Base-by-base conservation (phyloP, 2,797 vertebrate species). In the Chaunax sp. region DNA sequence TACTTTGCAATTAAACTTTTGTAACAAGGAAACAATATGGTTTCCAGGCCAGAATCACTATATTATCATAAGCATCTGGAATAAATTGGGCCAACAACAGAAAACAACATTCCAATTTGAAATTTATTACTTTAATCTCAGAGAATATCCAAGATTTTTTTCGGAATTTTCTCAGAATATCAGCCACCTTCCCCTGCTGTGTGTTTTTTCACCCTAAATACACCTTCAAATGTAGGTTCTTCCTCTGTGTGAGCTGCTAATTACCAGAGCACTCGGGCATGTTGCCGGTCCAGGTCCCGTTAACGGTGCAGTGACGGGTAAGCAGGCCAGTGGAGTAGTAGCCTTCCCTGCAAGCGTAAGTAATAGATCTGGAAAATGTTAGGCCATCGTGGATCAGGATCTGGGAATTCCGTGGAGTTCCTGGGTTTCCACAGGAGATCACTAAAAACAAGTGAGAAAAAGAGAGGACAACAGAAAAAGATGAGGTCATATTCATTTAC, bases 271-370 rank as follows among this genome's bases (percentile, higher is more conserved):
- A 99, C 83, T 99, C 97, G 0, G 96, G 98, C 81, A 96, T 95
- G 83, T 83, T 96, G 43, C 96, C 97, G 0, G 97, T 98, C 98
- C 98, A 99, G 18, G 97, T 99, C 16, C 96, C 97, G 0, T 99
- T 99, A 56, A 99, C 96, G 0, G 97, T 98, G 83, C 98, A 99
- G 90, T 98, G 97, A n/a, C 97, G 92, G 73, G 96, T 98, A 56
- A 98, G 95, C 82, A 98, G 91, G 22, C 97, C 97, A 0, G 94
- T 97, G 25, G 96, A 97, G 16, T 97, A 99, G 78, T 96, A 98
- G 0, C 98, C 98, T 45, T 98, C 96, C 33, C 97, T 94, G 82
- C 98, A 99, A 61, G 96, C 71, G 2, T 99, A 99, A 16, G 96
- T 95, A 38, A 99, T 95, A 58, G 98, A 98, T 77, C 94, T 96